Base-by-base conservation (phyloP, 2,888 invertebrate genomes). In the Leuctra nigra region DNA sequence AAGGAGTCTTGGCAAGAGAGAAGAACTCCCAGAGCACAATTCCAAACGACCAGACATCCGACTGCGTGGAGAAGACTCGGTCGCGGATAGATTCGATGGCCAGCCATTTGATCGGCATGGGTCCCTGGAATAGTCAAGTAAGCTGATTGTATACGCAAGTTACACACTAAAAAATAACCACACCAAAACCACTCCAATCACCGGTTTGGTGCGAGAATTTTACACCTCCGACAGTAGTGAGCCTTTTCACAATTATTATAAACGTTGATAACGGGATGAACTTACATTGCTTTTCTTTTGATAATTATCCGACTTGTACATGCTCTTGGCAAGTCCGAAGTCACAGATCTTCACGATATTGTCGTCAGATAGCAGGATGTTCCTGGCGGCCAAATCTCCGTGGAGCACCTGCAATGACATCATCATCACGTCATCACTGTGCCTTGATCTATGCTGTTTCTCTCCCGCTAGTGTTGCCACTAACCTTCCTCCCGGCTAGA, bases 281-380 rank as follows among this genome's bases (percentile, higher is more conserved):
- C 81, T 78, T 74, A 85, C 87, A 69, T 89, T 85, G 67, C 89
- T 89, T 68, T 90, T 87, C 70, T 94, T 94, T 66, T 88, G 84
- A 68, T 96, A 96, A 73, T 92, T 92, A 55, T 89, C 87, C 61
- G 84, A 87, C 68, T 91, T 90, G 66, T 77, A 77, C 80, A 93
- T 89, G 65, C 89, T 91, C 66, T 91, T 88, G 0, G 96, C 93
- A 56, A 97, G 75, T 9, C 97, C 97, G 73, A 97, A 97, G 73
- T 97, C 96, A 69, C 95, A 95, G 63, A 97, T 96, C 73, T 97
- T 97, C 0, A 96, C 93, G 2, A 96, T 77, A 68, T 94, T 91
- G 63, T 91, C 83, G 54, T 94, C 92, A 2, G 92, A 87, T 20
- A 97, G 71, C 9, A 96, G 74, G 53, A 96, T 85, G 70, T 96